phyloP scores from a whole-genome alignment of 2,797 vertebrate genomes.

The Xerus rutilus region DNA sequence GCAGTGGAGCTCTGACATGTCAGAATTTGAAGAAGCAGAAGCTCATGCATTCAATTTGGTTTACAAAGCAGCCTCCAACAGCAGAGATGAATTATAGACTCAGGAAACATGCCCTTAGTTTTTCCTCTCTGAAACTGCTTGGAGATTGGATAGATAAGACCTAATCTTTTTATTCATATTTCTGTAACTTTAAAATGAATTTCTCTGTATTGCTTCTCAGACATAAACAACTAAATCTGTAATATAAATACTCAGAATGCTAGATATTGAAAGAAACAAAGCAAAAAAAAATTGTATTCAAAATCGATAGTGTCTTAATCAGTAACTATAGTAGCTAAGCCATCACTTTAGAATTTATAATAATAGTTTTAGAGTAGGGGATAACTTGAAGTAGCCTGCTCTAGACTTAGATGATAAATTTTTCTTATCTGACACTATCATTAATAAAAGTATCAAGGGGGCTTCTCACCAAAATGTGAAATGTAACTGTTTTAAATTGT shows the following conservation, averaged over 20 bases:
- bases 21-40: slow-evolving; percentile 32
- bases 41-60: not conserved
- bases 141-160: not conserved
- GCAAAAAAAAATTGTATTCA: slow-evolving; percentile 9
- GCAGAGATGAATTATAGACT: slow-evolving; percentile 14
- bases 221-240: not conserved
- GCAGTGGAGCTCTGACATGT: not conserved
- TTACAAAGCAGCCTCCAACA: not conserved
- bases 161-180: slow-evolving; percentile 31
- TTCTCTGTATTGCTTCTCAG: slow-evolving; percentile 39
- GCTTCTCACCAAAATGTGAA: not conserved
- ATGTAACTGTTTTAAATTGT: not conserved
- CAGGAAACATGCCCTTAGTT: not conserved
- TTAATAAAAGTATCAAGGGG: not conserved
- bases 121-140: slow-evolving; percentile 5
- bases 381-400: not conserved
- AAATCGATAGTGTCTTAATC: not conserved
- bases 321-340: not conserved
- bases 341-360: not conserved
- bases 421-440: not conserved
- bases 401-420: not conserved
- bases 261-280: slow-evolving; percentile 9
- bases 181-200: slow-evolving; percentile 63
- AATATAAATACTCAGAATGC: not conserved
- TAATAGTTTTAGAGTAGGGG: not conserved